Evolutionary conservation across 2,113 vertebrate genomes (phyloP).

Genomic region (Poeciliopsis retropinna): DNA sequence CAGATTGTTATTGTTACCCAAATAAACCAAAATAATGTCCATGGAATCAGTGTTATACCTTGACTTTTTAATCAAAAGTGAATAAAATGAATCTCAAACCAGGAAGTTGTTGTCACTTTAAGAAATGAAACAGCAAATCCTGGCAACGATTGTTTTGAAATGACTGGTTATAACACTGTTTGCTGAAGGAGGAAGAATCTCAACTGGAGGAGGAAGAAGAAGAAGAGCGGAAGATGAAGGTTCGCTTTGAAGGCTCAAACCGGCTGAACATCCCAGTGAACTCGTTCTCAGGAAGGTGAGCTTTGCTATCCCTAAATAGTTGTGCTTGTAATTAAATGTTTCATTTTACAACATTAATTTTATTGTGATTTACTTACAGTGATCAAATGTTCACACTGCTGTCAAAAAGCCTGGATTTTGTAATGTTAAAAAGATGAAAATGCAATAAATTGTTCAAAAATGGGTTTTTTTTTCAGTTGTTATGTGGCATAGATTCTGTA

Average conservation of each 20-base stretch:
- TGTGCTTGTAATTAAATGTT: not conserved
- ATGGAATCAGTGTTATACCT: no score
- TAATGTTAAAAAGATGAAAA: no score
- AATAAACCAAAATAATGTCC: no score
- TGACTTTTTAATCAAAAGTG: no score
- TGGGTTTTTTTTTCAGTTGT: no score
- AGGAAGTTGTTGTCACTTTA: not conserved
- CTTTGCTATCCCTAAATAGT: not conserved
- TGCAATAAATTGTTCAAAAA: no score
- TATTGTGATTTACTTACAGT: not conserved
- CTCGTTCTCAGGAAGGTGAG: constrained; percentile 87
- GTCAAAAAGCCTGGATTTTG: no score
- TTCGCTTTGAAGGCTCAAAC: constrained; percentile 82
- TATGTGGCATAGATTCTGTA: no score
- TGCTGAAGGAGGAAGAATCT: constrained; percentile 84
- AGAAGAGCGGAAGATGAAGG: constrained; percentile 79
- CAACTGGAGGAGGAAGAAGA: constrained; percentile 81
- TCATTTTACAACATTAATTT: not conserved
- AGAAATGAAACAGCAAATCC: not conserved
- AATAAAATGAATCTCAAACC: no score
- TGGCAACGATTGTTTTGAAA: not conserved
- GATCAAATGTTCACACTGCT: no score
- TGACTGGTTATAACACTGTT: not conserved
- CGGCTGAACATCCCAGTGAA: constrained; percentile 88
- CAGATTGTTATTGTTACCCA: not conserved